These are phyloP conservation scores for Meta bourneti DNA, from an alignment of 2,888 invertebrate species.

Conservation along the genomic window DNA sequence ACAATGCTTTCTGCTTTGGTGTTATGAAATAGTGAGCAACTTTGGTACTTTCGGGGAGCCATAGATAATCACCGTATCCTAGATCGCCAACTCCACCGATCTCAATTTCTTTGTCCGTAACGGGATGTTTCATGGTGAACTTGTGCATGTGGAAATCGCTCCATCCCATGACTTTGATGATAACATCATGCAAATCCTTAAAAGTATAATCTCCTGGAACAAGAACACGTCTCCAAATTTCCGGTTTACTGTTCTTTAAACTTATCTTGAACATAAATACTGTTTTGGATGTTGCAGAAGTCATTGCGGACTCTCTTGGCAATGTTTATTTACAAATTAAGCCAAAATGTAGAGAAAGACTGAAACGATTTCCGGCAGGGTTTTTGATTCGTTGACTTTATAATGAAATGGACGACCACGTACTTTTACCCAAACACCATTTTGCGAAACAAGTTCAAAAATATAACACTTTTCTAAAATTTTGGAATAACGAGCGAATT, in stretches of 20 bases:
- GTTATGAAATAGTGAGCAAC: slow-evolving; percentile 12
- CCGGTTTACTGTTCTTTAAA: slow-evolving; percentile 21
- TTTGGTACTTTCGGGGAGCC: slow-evolving; percentile 7
- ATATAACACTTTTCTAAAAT: too few species aligned
- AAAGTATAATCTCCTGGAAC: slow-evolving; percentile 38
- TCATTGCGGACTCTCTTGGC: neutral
- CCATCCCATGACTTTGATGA: slow-evolving; percentile 48
- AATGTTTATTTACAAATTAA: neutral
- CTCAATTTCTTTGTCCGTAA: neutral
- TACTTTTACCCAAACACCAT: too few species aligned
- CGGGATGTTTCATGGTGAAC: neutral
- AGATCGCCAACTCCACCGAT: neutral
- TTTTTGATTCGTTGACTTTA: too few species aligned
- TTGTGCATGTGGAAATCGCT: slow-evolving; percentile 28
- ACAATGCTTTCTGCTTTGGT: neutral
- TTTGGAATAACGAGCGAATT: too few species aligned
- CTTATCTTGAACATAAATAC: slow-evolving; percentile 54
- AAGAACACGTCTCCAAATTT: slow-evolving; percentile 55
- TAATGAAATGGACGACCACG: too few species aligned
- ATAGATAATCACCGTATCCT: neutral
- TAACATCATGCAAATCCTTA: slow-evolving; percentile 32
- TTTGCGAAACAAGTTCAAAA: too few species aligned
- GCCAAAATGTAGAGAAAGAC: neutral
- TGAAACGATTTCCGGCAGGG: too few species aligned
- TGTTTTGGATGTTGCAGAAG: neutral